Evolutionary conservation across 2,113 vertebrate species (phyloP).

Genomic region (Tonatia bakeri): DNA sequence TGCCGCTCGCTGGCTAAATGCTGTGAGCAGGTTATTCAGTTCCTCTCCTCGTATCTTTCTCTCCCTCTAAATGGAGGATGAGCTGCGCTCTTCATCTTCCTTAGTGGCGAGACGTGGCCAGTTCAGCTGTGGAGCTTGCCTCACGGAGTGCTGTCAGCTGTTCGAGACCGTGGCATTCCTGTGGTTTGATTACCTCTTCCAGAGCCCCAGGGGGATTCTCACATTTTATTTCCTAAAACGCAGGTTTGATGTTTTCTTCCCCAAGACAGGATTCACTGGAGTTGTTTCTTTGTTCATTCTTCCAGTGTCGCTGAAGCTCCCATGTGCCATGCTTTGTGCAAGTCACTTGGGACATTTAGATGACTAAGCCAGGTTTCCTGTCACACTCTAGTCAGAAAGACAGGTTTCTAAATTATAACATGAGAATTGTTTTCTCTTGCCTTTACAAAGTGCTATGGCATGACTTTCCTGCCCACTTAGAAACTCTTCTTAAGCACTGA

Average conservation of each 20-base stretch:
- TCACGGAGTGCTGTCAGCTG: not conserved
- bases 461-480: not conserved
- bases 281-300: not conserved
- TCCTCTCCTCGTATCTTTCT: not conserved
- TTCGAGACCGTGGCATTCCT: not conserved
- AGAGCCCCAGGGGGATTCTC: not conserved
- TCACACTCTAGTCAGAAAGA: not conserved
- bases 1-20: not conserved
- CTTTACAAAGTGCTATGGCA: not conserved
- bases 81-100: not conserved
- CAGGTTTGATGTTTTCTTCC: not conserved
- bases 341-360: not conserved
- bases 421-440: not conserved
- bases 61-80: not conserved
- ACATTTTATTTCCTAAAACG: not conserved
- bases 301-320: not conserved
- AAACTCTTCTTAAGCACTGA: not conserved
- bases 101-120: not conserved
- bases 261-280: not conserved
- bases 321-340: accelerated
- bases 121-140: not conserved
- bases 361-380: not conserved
- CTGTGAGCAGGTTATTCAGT: not conserved
- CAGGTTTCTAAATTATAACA: not conserved
- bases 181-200: not conserved